Base-by-base conservation (phyloP, 1,140 invertebrate genomes). In the Ectropis grisescens region DNA sequence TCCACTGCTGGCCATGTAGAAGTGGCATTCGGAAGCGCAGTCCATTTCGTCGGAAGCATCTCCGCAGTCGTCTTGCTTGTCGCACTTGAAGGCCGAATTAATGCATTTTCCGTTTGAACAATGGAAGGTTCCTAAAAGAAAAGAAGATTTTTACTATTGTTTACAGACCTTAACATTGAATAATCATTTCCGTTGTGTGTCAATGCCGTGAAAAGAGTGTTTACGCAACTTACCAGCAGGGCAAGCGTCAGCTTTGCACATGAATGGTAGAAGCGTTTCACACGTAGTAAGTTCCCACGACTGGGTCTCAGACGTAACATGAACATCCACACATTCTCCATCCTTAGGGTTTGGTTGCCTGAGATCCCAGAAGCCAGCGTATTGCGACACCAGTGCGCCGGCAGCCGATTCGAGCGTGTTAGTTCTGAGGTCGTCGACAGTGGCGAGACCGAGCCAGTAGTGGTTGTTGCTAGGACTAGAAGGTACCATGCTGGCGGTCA, bases 241-340 rank as follows among this genome's bases (percentile, higher is more conserved):
- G 82, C 97, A 98, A n/a, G 96, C 95, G 37, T 86, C 87, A 7
- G 93, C 85, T 54, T 93, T 88, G 68, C 97, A 98, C 87, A 98
- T 93, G 76, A 98, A 98, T 13, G 96, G 95, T 39, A 97, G 81
- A 12, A 98, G 84, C 11, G 92, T 91, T 85, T 98, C 96, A 69
- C 96, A 98, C 7, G 95, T 95, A 35, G 93, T 93, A 32, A 97
- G 82, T 72, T 94, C 90, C 95, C 95, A 98, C 42, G 93, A 95
- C 80, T 97, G 94, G 40, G 85, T 87, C 49, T 92, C 88, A n/a
- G 86, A 90, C n/a, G 87, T 87, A 7, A 93, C 82, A 8, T 87
- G 86, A 1, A 90, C 86, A 40, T 93, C 91, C 4, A 97, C 95
- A 79, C 96, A 98, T 82, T 95, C 92, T 13, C 95, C 95, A 7